Conservation (phyloP, 2,797 vertebrate species). For the Merluccius polli region DNA sequence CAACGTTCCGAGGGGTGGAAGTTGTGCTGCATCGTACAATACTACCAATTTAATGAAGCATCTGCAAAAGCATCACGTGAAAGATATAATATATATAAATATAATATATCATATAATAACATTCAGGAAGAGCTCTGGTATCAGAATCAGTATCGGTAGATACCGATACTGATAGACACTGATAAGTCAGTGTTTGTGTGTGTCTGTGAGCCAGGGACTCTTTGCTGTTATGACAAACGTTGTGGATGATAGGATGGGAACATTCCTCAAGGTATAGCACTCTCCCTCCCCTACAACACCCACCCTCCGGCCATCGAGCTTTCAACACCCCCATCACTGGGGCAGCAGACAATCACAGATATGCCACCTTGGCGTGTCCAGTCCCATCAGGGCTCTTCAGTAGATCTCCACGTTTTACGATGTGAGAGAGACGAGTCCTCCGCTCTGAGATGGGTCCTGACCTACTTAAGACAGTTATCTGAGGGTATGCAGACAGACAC, state of each 20-base stretch:
- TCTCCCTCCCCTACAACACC: no score
- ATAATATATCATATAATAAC: no score
- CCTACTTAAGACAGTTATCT: constrained; percentile 33
- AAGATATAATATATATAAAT: no score
- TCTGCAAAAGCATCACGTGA: no score
- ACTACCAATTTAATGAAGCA: no score
- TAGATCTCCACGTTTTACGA: background rate
- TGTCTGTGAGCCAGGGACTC: background rate
- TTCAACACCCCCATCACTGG: constrained; percentile 12
- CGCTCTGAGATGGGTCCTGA: constrained; percentile 29
- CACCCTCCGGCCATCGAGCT: background rate
- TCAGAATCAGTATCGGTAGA: no score
- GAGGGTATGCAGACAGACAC: constrained; percentile 28
- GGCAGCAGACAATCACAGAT: constrained; percentile 16
- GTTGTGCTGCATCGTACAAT: no score
- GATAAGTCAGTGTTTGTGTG: background rate
- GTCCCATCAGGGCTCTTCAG: constrained; percentile 15
- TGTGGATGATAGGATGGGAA: background rate
- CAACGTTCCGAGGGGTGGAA: no score
- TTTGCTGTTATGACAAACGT: background rate
- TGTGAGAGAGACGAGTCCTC: background rate
- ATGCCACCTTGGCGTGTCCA: background rate
- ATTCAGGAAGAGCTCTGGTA: no score
- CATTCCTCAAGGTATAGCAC: background rate
- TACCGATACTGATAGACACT: no score